These are phyloP conservation scores for Chamaea fasciata DNA, from an alignment of 2,113 vertebrate genomes.

Conservation along the genomic window DNA sequence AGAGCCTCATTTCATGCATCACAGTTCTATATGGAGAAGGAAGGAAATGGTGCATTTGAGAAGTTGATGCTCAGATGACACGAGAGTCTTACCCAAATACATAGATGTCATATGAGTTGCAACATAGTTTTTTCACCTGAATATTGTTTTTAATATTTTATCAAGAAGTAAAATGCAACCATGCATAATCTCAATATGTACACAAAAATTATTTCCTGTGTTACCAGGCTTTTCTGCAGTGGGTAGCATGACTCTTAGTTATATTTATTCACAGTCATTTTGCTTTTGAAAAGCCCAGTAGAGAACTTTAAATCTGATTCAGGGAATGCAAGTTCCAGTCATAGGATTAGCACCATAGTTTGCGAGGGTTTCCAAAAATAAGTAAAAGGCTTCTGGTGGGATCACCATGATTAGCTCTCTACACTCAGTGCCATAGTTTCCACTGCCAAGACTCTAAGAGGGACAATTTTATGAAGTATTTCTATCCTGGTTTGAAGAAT, in stretches of 20 bases:
- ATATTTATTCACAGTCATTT: not conserved
- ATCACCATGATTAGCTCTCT: not conserved
- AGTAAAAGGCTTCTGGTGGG: not conserved
- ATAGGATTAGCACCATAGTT: not conserved
- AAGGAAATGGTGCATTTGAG: not conserved
- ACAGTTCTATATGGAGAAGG: not conserved
- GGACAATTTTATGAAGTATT: not conserved
- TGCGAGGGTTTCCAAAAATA: not conserved
- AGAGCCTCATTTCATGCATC: not conserved
- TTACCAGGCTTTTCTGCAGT: not conserved
- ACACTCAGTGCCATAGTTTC: not conserved
- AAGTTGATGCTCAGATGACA: not conserved
- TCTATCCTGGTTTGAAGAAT: not conserved
- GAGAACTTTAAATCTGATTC: not conserved
- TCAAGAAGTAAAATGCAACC: not conserved
- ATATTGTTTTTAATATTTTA: not conserved
- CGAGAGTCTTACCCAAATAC: not conserved
- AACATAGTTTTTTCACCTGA: not conserved
- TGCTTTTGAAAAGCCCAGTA: not conserved
- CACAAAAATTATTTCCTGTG: fast-evolving
- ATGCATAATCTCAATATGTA: not conserved
- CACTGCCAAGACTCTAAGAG: not conserved
- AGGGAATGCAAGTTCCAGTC: not conserved
- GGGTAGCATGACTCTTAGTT: not conserved
- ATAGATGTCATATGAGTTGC: not conserved